A percentile compares a stretch with the other conserved stretches of the same genome.
Conservation (phyloP, 2,888 invertebrate species). For the Gastrophysa polygoni region DNA sequence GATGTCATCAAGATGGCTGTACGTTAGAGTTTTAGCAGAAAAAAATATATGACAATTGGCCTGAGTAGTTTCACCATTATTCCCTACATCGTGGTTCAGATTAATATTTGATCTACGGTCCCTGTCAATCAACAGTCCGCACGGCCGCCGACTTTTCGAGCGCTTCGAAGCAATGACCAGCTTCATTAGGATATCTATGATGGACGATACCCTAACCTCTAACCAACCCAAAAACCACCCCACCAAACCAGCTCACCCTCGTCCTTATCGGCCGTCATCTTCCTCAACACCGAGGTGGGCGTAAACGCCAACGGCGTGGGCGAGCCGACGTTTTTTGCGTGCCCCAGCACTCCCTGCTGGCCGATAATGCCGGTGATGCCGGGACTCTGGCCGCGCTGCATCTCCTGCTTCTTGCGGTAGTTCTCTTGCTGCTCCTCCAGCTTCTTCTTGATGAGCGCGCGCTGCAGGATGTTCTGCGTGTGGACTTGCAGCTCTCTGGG, state of each 20-base stretch:
- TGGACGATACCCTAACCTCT: too few species aligned
- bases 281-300: conserved; percentile 90
- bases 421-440: conserved; percentile 87
- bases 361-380: conserved; percentile 24
- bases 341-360: conserved; percentile 5
- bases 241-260: conserved; percentile 61
- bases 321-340: conserved; percentile 61
- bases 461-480: conserved; percentile 86
- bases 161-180: too few species aligned
- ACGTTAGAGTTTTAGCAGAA: too few species aligned
- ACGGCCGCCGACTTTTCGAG: too few species aligned
- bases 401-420: conserved; percentile 79
- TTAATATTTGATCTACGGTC: too few species aligned
- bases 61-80: too few species aligned
- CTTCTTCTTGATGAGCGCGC: conserved; percentile 86
- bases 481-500: conserved; percentile 84
- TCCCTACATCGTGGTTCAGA: too few species aligned
- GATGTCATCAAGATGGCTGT: too few species aligned
- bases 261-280: conserved; percentile 93
- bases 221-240: too few species aligned
- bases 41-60: too few species aligned
- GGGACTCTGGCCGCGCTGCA: conserved; percentile 49
- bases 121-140: too few species aligned
- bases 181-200: too few species aligned
- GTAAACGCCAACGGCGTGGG: conserved; percentile 85